Conservation (phyloP, 1,140 invertebrate species). For the Euura saliciscinereae region DNA sequence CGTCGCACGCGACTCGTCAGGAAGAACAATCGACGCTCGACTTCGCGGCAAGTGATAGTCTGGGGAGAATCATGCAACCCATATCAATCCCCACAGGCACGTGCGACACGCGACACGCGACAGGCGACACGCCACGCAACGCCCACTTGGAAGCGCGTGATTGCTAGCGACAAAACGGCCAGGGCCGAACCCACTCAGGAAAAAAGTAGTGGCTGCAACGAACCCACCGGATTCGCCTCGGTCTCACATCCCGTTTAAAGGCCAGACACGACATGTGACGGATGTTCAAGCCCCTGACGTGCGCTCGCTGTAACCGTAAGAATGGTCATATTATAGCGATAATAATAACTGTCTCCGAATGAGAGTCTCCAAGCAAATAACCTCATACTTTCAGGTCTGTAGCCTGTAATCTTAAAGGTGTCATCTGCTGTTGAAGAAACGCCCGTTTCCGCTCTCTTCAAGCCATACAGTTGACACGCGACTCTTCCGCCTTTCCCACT, state of each 20-base stretch:
- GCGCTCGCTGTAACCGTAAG: not conserved
- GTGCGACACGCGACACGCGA: constrained; percentile 31
- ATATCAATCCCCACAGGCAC: constrained; percentile 26
- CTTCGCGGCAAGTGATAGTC: not conserved
- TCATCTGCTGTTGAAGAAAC: constrained; percentile 3
- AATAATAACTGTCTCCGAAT: not conserved
- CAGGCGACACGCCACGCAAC: constrained; percentile 33
- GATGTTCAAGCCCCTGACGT: not conserved
- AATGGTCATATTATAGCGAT: not conserved
- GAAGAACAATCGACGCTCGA: not conserved
- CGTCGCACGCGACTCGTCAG: no score
- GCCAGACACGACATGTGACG: no score
- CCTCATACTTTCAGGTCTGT: not conserved
- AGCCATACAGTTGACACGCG: not conserved
- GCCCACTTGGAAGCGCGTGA: constrained; percentile 39
- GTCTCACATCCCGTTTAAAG: no score
- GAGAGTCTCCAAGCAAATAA: not conserved
- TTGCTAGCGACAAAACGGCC: constrained; percentile 43
- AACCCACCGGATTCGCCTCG: not conserved
- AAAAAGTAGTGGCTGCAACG: not conserved
- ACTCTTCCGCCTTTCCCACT: not conserved
- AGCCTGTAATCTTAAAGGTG: constrained; percentile 9
- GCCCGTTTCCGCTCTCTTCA: constrained; percentile 16
- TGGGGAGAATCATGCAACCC: constrained; percentile 24
- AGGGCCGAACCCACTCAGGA: constrained; percentile 8